These are phyloP conservation scores for Scaptomyza polygonia DNA, from an alignment of 2,888 invertebrate species.

Conservation along the genomic window DNA sequence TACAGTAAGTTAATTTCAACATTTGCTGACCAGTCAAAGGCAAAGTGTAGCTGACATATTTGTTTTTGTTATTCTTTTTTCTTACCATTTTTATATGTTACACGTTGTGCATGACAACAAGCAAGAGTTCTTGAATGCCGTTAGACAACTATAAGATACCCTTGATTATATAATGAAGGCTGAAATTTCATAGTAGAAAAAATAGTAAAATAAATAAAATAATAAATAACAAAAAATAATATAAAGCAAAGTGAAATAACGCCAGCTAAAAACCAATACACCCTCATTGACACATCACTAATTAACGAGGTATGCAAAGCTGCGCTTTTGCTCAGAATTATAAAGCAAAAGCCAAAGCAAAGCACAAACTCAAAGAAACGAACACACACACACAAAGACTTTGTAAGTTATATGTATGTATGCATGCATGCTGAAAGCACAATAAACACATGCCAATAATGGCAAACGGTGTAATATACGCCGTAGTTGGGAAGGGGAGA, in stretches of 20 bases:
- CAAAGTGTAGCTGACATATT: conserved; percentile 38
- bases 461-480: conserved; percentile 11
- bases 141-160: not conserved
- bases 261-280: conserved; percentile 1
- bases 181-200: no score
- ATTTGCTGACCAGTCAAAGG: conserved; percentile 54
- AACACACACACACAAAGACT: conserved; percentile 62
- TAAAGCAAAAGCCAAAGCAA: conserved; percentile 34
- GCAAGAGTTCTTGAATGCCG: not conserved
- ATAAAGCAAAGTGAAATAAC: no score
- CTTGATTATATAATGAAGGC: not conserved
- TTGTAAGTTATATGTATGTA: conserved; percentile 78
- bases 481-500: not conserved
- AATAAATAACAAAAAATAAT: no score
- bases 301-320: conserved; percentile 44
- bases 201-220: no score
- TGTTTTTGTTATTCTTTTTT: conserved; percentile 9
- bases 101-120: conserved; percentile 65
- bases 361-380: conserved; percentile 57
- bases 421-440: conserved; percentile 71
- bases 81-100: conserved; percentile 53
- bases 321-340: conserved; percentile 59
- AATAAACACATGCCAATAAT: conserved; percentile 48
- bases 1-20: conserved; percentile 69
- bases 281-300: not conserved